These are phyloP conservation scores for Morpho helenor DNA, from an alignment of 2,888 invertebrate genomes.

Conservation along the genomic window DNA sequence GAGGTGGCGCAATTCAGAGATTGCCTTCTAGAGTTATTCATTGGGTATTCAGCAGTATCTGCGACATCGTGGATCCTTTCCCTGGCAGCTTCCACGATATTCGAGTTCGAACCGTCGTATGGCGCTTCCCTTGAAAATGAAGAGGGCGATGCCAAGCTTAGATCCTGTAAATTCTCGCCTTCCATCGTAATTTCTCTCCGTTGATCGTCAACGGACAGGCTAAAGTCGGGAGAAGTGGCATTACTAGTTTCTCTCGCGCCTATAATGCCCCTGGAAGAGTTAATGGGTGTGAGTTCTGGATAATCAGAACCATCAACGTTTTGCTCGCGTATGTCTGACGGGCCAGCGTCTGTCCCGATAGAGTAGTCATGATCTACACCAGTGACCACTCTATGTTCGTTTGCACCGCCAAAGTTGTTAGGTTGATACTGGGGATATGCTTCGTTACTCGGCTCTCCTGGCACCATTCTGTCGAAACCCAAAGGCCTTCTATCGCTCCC, in stretches of 20 bases:
- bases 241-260: constrained; percentile 44
- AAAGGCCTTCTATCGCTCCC: constrained; percentile 65
- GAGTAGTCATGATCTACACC: constrained; percentile 73
- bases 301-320: constrained; percentile 71
- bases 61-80: constrained; percentile 49
- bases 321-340: constrained; percentile 58
- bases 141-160: constrained; percentile 55
- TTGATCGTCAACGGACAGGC: constrained; percentile 47
- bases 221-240: constrained; percentile 44
- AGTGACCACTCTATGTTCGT: constrained; percentile 75
- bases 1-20: constrained; percentile 58
- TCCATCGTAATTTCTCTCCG: constrained; percentile 79
- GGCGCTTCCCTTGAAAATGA: constrained; percentile 68
- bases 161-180: constrained; percentile 78
- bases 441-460: constrained; percentile 79
- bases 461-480: constrained; percentile 81
- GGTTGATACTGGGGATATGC: constrained; percentile 58
- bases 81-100: constrained; percentile 40
- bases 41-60: constrained; percentile 51
- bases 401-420: constrained; percentile 55
- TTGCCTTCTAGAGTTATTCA: constrained; percentile 47
- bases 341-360: constrained; percentile 45
- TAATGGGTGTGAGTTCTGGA: constrained; percentile 49
- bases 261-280: constrained; percentile 46
- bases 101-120: constrained; percentile 68